phyloP scores from a whole-genome alignment of 2,888 invertebrate species.

The Anagyrus pseudococci region DNA sequence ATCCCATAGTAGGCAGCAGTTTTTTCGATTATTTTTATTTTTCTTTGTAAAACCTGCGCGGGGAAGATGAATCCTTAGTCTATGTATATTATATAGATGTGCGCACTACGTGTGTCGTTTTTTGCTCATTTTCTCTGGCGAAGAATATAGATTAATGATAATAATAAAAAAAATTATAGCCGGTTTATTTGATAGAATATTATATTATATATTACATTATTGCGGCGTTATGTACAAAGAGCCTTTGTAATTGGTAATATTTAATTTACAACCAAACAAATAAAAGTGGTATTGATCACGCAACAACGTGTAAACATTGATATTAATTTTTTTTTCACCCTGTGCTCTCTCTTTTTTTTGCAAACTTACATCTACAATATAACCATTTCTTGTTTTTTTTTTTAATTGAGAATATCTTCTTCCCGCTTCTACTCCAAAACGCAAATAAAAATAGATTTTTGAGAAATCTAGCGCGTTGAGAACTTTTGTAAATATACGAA shows the following conservation, averaged over 20 bases:
- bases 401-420: too few species aligned
- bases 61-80: constrained; percentile 30
- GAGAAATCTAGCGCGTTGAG: too few species aligned
- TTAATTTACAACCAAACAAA: constrained; percentile 59
- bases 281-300: constrained; percentile 47
- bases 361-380: too few species aligned
- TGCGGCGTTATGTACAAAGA: constrained; percentile 61
- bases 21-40: too few species aligned
- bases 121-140: constrained; percentile 35
- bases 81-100: too few species aligned
- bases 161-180: constrained; percentile 54
- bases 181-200: constrained; percentile 59
- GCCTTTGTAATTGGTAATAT: constrained; percentile 60
- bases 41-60: constrained; percentile 21
- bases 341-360: too few species aligned
- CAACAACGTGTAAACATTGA: constrained; percentile 15
- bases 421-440: too few species aligned
- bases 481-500: too few species aligned
- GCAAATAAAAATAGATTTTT: too few species aligned
- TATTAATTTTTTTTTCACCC: constrained; percentile 18
- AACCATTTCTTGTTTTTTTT: too few species aligned
- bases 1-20: constrained; percentile 17
- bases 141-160: constrained; percentile 32
- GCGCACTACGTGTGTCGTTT: constrained; percentile 35
- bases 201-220: constrained; percentile 58